Percentiles rank a stretch among this genome's conserved stretches.
These are phyloP conservation scores for Mesocricetus auratus DNA, from an alignment of 2,113 vertebrate genomes.

Conservation along the genomic window DNA sequence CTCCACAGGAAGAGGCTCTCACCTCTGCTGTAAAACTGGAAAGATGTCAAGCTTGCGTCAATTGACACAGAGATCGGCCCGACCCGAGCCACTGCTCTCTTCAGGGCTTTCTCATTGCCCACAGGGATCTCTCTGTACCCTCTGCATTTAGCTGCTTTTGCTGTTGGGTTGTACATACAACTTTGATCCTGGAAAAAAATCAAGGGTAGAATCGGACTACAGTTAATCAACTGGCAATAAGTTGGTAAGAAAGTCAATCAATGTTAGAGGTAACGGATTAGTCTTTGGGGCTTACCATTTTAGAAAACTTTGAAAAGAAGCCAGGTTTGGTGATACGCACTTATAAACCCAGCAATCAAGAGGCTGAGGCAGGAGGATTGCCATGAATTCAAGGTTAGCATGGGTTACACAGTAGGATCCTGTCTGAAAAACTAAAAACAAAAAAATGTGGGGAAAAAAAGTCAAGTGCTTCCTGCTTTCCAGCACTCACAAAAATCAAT, in stretches of 20 bases:
- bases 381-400: not conserved
- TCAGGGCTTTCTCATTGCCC: constrained; percentile 91
- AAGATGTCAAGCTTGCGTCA: constrained; percentile 91
- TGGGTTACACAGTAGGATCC: not conserved
- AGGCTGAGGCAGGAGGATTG: not conserved
- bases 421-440: not conserved
- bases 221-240: not conserved
- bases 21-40: constrained; percentile 96
- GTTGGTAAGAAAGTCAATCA: not conserved
- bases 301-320: not conserved
- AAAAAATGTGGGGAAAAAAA: not conserved
- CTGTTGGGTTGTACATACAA: constrained; percentile 92
- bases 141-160: constrained; percentile 90
- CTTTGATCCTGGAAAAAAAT: constrained; percentile 88
- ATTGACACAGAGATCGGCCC: constrained; percentile 95
- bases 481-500: not conserved
- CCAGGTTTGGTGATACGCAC: not conserved
- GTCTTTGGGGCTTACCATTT: not conserved
- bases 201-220: not conserved
- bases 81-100: constrained; percentile 90
- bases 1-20: not conserved
- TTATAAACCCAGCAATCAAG: not conserved
- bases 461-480: not conserved
- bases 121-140: constrained; percentile 90
- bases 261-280: not conserved